Evolutionary conservation across 2,888 invertebrate species (phyloP), one percentile per base, ranked within the genome.

Genomic region (Alsophila aescularia): DNA sequence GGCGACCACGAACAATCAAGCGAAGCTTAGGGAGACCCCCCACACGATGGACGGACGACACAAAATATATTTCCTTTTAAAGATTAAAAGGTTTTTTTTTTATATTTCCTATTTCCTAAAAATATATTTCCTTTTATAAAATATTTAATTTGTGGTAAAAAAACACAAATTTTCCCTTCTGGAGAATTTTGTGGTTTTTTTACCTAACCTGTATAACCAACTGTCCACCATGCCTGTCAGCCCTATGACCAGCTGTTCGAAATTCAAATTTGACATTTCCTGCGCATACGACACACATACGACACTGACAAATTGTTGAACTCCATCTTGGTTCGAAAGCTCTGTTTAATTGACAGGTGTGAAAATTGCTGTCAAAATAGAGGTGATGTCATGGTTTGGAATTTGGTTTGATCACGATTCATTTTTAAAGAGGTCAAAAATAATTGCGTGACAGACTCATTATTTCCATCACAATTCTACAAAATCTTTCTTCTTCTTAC

Each of bases 231-330:
- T 2, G 10, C 10, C n/a, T 51, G 27, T 1, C 16, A 52, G 34
- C 54, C 54, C 43, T 54, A 39, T 12, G 18, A 10, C 32, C 45
- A 39, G 34, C 43, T 43, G 37, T 77, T 79, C 77, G 69, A 81
- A 80, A 77, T 79, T 81, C 72, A 80, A 82, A 81, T 82, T 69
- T 77, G 73, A 80, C 70, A 59, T 76, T 72, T 75, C 73, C 72
- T 76, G 72, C 70, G 72, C 68, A 48, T n/a, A n/a, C n/a, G n/a
- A n/a, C 47, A 58, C 67, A 68, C 67, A 60, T 40, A 6, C 51
- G 72, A 70, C 77, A 69, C 52, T 75, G 79, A 82, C 76, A 73
- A 73, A 81, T 80, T 64, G 70, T 56, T 59, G 62, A 40, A 52
- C 48, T 60, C 63, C 61, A 70, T 69, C 52, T 71, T 66, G 35